Evolutionary conservation across 2,888 invertebrate species (phyloP), one percentile per base, ranked within the genome.

Genomic region (Lasioglossum morio): DNA sequence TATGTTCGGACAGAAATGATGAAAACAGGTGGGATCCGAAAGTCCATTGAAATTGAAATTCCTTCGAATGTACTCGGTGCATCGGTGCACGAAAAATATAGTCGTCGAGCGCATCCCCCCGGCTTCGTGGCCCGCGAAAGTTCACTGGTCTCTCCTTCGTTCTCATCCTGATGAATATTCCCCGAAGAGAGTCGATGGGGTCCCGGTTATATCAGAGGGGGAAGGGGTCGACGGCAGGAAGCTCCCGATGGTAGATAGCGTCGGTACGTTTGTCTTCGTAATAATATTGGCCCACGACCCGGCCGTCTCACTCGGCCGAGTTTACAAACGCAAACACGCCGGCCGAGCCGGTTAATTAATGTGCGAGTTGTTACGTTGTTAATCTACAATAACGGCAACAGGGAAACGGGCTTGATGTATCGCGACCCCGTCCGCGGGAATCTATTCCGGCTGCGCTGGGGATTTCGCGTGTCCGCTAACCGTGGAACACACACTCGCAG

Each of bases 191-290:
- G 53, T 23, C 53, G 53, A 53, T 82, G 73, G 74, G 74, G 27
- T 69, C 63, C 46, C 27, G 69, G 74, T 53, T 72, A 30, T 30
- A 72, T 85, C 82, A 70, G 23, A 0, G 23, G 53, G 23, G 23
- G 48, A 19, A 53, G 53, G 53, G 53, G 53, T 23, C 81, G 79
- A 74, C 48, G 84, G 87, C 80, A 87, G 82, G 90, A 90, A 91
- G 92, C 92, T 77, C 82, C 75, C 79, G 92, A 92, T 92, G 91
- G 81, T 86, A 91, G 90, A 91, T 92, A 92, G 91, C 92, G 92
- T 88, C 91, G 88, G 90, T 90, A 88, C 92, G 92, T 92, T 92
- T 92, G 91, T 92, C 92, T 92, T 92, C 88, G 91, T 91, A 91
- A 92, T 91, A 91, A 92, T 91, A 92, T 91, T 87, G 91, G 85